Evolutionary conservation across 2,888 invertebrate genomes (phyloP).

Genomic region (Ctena decussata): DNA sequence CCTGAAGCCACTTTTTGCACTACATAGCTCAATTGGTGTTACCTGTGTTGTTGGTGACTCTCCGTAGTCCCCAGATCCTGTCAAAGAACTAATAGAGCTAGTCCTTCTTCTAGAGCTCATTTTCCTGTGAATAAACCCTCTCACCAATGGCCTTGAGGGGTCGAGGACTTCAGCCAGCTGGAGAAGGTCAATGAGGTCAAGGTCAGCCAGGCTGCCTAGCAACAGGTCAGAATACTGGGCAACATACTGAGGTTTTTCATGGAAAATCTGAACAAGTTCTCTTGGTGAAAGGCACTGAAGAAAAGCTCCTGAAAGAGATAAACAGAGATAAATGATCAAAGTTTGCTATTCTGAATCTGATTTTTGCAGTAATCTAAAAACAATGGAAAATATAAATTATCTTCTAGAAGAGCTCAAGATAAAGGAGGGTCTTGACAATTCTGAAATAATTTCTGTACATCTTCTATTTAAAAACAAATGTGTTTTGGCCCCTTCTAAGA

Average conservation of each 20-base stretch:
- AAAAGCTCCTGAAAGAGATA: conserved; percentile 72
- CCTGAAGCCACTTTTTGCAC: too few species aligned
- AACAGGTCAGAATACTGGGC: conserved; percentile 82
- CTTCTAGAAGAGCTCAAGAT: too few species aligned
- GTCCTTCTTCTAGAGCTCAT: conserved; percentile 70
- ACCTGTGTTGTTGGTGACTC: background rate
- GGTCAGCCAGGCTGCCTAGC: conserved; percentile 76
- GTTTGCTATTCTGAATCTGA: too few species aligned
- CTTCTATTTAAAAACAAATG: too few species aligned
- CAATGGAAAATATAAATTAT: too few species aligned
- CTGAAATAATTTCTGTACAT: too few species aligned
- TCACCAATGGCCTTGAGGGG: conserved; percentile 89
- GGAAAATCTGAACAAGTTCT: conserved; percentile 83
- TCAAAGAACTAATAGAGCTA: conserved; percentile 70
- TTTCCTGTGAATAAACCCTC: conserved; percentile 69
- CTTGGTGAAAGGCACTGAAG: conserved; percentile 84
- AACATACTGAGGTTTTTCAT: conserved; percentile 84
- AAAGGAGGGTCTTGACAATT: too few species aligned
- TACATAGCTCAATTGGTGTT: too few species aligned
- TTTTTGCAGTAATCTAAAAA: too few species aligned
- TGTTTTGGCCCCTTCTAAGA: too few species aligned
- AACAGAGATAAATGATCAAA: background rate
- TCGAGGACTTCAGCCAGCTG: conserved; percentile 89
- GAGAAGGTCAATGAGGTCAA: conserved; percentile 74
- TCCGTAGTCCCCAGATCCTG: conserved; percentile 64